Evolutionary conservation across 2,113 vertebrate genomes (phyloP), one percentile per base, ranked within the genome.

Genomic region (Typhlomys cinereus): DNA sequence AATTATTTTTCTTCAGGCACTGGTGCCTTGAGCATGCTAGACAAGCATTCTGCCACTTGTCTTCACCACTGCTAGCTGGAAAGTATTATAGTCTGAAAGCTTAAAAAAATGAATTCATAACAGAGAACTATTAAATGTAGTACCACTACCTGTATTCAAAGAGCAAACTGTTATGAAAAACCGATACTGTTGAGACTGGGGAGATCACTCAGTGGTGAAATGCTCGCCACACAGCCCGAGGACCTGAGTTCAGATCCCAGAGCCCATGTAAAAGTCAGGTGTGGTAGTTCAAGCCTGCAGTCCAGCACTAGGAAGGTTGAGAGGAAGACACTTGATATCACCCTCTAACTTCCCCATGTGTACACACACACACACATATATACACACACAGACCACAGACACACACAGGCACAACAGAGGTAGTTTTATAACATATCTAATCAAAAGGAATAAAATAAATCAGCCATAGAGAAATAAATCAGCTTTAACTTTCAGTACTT

Each of bases 401-500:
- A 23, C 74, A 75, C 48, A 4, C 13, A 76, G 34, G 54, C 52
- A 52, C 34, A 54, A 36, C n/a, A n/a, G n/a, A n/a, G n/a, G n/a
- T 54, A 11, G 18, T 64, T 66, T 75, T 75, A 79, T 62, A 71
- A 9, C 85, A 11, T 92, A 66, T 74, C 54, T 92, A 80, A 62
- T 85, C 46, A 67, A 62, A 18, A 92, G 52, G 52, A 85, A 82
- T 70, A 59, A 94, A 95, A 52, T 84, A 86, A 34, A 15, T 78
- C 82, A 34, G 71, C 62, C 70, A 8, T 79, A 41, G 57, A 31
- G 66, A 89, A 92, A 67, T 90, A 85, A 87, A 75, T 89, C 80
- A 91, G 34, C 85, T 89, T 80, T 70, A 70, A n/a, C 48, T 83
- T 91, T n/a, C 46, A 90, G 41, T 48, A n/a, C 23, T 78, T 92